Percentiles rank a stretch among this genome's conserved stretches.
Conservation (phyloP, 2,888 invertebrate genomes). For the Drosophila longiperda region DNA sequence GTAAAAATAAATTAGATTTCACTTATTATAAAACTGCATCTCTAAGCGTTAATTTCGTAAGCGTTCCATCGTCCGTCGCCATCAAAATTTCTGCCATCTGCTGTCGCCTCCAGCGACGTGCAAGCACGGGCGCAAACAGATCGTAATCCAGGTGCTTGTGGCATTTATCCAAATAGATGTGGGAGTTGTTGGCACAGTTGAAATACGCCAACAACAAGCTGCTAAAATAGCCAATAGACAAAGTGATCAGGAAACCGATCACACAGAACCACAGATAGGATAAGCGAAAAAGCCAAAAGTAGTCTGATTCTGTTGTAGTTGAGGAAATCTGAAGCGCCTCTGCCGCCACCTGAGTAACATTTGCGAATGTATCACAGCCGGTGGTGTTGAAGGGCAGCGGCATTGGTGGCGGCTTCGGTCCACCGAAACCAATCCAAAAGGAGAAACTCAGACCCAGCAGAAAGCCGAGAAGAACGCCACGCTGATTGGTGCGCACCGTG, state of each 20-base stretch:
- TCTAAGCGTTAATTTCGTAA: constrained; percentile 65
- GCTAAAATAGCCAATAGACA: constrained; percentile 85
- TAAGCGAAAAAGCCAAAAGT: constrained; percentile 88
- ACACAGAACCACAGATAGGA: constrained; percentile 90
- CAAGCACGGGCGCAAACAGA: constrained; percentile 87
- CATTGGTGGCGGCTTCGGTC: constrained; percentile 88
- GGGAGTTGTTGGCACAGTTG: constrained; percentile 79
- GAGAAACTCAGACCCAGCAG: constrained; percentile 88
- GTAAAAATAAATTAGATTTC: constrained; percentile 35
- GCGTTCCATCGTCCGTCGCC: constrained; percentile 51
- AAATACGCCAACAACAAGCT: constrained; percentile 85
- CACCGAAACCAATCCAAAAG: constrained; percentile 94
- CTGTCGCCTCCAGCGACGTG: constrained; percentile 84
- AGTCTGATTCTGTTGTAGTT: constrained; percentile 46
- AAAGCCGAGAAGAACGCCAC: constrained; percentile 90
- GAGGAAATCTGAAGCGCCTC: constrained; percentile 29
- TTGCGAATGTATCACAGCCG: constrained; percentile 85
- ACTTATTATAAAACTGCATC: constrained; percentile 23
- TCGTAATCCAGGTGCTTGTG: constrained; percentile 86
- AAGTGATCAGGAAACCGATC: constrained; percentile 86
- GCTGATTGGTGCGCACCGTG: constrained; percentile 90
- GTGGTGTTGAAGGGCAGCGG: constrained; percentile 87
- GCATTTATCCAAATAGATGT: constrained; percentile 77
- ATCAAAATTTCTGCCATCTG: constrained; percentile 68
- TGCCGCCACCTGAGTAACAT: constrained; percentile 38